Base-by-base conservation (phyloP, 2,113 vertebrate genomes). In the Ascaphus truei region DNA sequence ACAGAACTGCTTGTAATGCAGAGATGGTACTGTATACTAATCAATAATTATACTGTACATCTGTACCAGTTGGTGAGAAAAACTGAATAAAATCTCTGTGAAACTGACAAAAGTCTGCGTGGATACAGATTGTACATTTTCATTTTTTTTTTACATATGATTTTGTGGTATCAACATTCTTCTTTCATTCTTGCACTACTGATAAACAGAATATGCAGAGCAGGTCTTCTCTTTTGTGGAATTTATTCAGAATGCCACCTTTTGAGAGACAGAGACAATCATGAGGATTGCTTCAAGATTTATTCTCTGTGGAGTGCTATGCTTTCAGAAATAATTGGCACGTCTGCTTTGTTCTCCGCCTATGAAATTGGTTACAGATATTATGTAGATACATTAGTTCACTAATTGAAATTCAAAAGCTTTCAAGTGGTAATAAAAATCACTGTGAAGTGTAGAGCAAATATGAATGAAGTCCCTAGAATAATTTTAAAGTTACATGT, bases 371-470 rank as follows among this genome's bases (percentile, higher is more conserved):
- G 20, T 16, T 29, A 3, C 23, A 18, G 2, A 30, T 27, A 22
- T 41, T 29, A 41, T 9, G 43, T 12, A 41, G 3, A 41, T n/a
- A 39, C 41, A 51, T 52, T 27, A 55, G 41, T 55, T 37, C 12
- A 26, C 26, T 43, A 55, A 66, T 43, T 55, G 16, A 55, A 43
- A 66, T 66, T 55, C 50, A 55, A 30, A 55, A 30, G 16, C n/a
- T 30, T 34, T 66, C 50, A 41, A 20, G 33, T 66, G 25, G 18
- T 43, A 30, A 55, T 55, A 55, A 55, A 30, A 66, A 41, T 26
- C 47, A 30, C 12, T 39, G 30, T 26, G 29, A 22, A n/a, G n/a
- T 3, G 23, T 25, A 30, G 34, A 65, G 5, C 6, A 11, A 45
- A 39, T 1, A 36, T 9, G 30, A 41, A 52, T 33, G 34, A 53